Conservation (phyloP, 1,140 invertebrate genomes). For the Aradophagus sp. region DNA sequence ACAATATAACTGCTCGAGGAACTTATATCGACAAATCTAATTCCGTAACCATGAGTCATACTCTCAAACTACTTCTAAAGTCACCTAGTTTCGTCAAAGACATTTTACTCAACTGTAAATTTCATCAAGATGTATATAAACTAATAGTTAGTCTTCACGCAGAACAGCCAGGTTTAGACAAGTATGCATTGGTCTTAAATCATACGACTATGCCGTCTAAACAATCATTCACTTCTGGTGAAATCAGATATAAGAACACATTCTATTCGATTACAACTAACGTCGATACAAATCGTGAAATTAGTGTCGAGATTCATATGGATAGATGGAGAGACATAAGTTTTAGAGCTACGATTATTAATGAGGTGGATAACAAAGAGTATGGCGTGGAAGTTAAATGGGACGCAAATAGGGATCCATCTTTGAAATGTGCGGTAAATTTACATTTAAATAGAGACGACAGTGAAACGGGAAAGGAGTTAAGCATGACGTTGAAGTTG, state of each 20-base stretch:
- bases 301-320: conserved; percentile 80
- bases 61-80: conserved; percentile 80
- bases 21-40: conserved; percentile 83
- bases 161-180: conserved; percentile 78
- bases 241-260: conserved; percentile 79
- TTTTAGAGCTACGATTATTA: conserved; percentile 77
- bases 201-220: conserved; percentile 76
- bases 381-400: conserved; percentile 83
- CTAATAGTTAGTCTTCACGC: conserved; percentile 75
- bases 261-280: conserved; percentile 78
- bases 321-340: conserved; percentile 86
- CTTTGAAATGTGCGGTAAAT: conserved; percentile 78
- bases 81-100: conserved; percentile 81
- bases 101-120: conserved; percentile 77
- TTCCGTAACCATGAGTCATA: conserved; percentile 77
- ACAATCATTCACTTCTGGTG: conserved; percentile 78
- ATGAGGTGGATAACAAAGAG: conserved; percentile 77
- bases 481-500: conserved; percentile 78
- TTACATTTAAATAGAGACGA: conserved; percentile 73
- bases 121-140: conserved; percentile 78
- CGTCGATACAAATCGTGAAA: conserved; percentile 73
- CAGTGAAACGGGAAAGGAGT: conserved; percentile 75
- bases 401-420: conserved; percentile 88
- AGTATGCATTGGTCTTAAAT: conserved; percentile 78
- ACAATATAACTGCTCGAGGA: conserved; percentile 80